phyloP scores from a whole-genome alignment of 2,888 invertebrate genomes.

The Dryobotodes eremita region DNA sequence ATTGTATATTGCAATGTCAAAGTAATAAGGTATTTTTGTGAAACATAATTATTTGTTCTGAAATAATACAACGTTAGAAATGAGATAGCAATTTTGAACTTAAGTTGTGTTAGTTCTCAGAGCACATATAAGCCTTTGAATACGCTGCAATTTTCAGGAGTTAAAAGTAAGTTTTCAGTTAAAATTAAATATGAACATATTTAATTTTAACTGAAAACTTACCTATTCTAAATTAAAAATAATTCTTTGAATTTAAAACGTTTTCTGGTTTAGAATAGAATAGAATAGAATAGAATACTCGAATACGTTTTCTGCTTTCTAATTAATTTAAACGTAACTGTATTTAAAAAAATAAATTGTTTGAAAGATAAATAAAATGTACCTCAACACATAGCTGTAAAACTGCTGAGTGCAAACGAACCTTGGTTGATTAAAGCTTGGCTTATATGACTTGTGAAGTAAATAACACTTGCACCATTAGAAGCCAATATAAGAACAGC shows the following conservation, averaged over 20 bases:
- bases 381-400: background rate
- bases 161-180: too few species aligned
- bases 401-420: conserved; percentile 6
- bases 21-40: background rate
- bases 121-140: background rate
- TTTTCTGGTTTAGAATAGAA: too few species aligned
- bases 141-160: background rate
- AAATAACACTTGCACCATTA: conserved; percentile 52
- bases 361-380: background rate
- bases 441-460: conserved; percentile 10
- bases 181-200: too few species aligned
- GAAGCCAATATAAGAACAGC: conserved; percentile 48
- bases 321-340: background rate
- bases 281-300: too few species aligned
- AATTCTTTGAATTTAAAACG: background rate
- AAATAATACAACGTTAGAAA: background rate
- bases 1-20: background rate
- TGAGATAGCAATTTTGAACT: conserved; percentile 1
- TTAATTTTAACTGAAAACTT: background rate
- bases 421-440: conserved; percentile 26
- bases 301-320: background rate
- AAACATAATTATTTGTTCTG: background rate
- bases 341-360: background rate
- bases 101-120: background rate
- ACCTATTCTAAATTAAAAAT: conserved; percentile 5